Percentiles rank a stretch among this genome's conserved stretches.
Evolutionary conservation across 2,888 invertebrate species (phyloP).

Genomic region (Dryobotodes eremita): DNA sequence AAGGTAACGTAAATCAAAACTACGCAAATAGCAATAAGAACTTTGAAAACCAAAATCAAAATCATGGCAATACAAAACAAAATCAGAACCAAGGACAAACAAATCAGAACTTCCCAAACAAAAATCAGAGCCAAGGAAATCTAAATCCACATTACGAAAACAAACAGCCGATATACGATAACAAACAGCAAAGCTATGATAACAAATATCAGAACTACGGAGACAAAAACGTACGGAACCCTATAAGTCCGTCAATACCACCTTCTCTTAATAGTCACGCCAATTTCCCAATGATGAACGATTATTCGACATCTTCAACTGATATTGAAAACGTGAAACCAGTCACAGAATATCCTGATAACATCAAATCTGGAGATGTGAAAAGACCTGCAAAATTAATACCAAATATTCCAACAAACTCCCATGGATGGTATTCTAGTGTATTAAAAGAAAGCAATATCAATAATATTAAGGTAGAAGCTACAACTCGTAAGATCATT

Average conservation of each 20-base stretch:
- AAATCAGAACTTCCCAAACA: conserved; percentile 49
- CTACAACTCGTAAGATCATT: conserved; percentile 85
- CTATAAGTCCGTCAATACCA: conserved; percentile 64
- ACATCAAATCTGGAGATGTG: conserved; percentile 72
- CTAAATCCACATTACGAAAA: conserved; percentile 55
- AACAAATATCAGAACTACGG: conserved; percentile 61
- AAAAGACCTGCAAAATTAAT: conserved; percentile 83
- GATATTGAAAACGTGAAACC: conserved; percentile 70
- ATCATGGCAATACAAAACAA: conserved; percentile 11
- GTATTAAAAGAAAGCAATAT: conserved; percentile 81
- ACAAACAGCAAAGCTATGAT: conserved; percentile 30
- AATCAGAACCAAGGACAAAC: conserved; percentile 54
- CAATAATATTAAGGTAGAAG: conserved; percentile 83
- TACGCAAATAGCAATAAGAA: conserved; percentile 13
- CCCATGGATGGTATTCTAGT: conserved; percentile 88
- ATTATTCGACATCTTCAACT: conserved; percentile 68
- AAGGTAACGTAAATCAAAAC: conserved; percentile 5
- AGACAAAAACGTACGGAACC: conserved; percentile 57
- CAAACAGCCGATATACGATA: conserved; percentile 48
- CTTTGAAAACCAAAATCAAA: not conserved
- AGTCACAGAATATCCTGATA: conserved; percentile 76
- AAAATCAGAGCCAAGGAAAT: conserved; percentile 60
- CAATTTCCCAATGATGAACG: conserved; percentile 88
- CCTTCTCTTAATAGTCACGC: conserved; percentile 86
- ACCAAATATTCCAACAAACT: conserved; percentile 85